Conservation (phyloP, 2,888 invertebrate genomes). For the Invenusta paracnida region DNA sequence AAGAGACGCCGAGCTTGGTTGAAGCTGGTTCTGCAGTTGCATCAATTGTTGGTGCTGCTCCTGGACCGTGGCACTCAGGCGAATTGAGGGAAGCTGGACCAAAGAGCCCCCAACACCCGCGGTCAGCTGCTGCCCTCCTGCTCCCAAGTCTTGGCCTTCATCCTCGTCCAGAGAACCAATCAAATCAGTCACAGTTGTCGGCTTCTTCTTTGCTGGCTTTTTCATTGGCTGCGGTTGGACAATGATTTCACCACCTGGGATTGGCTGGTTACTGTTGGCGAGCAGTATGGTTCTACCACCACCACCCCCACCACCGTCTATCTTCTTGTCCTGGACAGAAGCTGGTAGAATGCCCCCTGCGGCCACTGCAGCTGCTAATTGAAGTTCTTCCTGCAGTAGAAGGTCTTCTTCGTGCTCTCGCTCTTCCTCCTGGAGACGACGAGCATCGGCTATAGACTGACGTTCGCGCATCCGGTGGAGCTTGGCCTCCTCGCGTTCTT, state of each 20-base stretch:
- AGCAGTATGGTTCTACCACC: too few species aligned
- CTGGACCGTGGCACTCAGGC: neutral
- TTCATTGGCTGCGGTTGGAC: too few species aligned
- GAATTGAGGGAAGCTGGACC: neutral
- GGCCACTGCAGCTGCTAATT: neutral
- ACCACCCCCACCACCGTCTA: too few species aligned
- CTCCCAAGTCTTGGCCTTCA: too few species aligned
- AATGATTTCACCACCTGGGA: neutral
- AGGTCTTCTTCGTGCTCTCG: neutral
- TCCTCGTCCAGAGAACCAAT: neutral
- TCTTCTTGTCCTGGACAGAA: neutral
- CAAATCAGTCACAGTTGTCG: neutral
- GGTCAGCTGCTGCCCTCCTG: neutral
- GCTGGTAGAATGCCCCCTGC: too few species aligned
- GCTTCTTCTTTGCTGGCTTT: neutral
- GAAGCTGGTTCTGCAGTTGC: neutral
- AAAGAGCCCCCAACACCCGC: too few species aligned
- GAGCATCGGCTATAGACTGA: neutral
- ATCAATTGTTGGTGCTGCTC: neutral
- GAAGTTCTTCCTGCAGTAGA: neutral
- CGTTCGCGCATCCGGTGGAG: neutral
- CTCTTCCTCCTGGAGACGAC: neutral
- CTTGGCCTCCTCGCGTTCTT: neutral
- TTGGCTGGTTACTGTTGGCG: neutral
- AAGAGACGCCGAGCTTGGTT: too few species aligned